Base-by-base conservation (phyloP, 2,113 vertebrate genomes). In the Hypocryptadius cinnamomeus region DNA sequence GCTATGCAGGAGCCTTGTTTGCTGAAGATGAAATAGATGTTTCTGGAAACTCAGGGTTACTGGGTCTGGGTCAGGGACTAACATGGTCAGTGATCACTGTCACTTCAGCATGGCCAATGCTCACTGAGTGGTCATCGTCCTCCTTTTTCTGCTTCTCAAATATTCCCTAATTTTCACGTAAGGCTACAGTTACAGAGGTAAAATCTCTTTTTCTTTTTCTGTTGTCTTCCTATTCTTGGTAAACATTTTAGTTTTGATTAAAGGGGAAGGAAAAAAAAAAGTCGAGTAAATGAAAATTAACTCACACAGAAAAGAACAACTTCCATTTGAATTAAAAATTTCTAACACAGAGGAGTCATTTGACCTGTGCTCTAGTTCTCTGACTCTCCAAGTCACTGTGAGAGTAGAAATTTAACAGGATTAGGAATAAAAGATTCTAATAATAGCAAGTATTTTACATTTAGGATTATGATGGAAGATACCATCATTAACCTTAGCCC, bases 381-480 rank as follows among this genome's bases (percentile, higher is more conserved):
- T 21, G 48, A 95, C 93, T 96, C 87, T 96, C 74, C 45, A 79
- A 94, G 94, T 96, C 94, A 95, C 96, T 95, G 86, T 85, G 95
- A 96, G 39, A 96, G 94, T 74, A 96, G 89, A 97, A 97, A 96
- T 93, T 94, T 94, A 97, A 97, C 94, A 96, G 92, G 89, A 96
- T 97, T 97, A 97, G 93, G 97, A 97, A 95, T 94, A 97, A 95
- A 96, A 96, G 92, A 94, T 93, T 89, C 96, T 97, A 97, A 97
- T 96, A 97, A 97, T 97, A 97, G 96, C 91, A 95, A 95, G 89
- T 95, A 95, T 95, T 97, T 96, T 97, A 90, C 96, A 96, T 97
- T 97, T 96, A 95, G 95, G 94, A 97, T 97, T 96, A 95, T 97
- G 94, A 95, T 95, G 95, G 96, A 93, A 93, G 92, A 96, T 95